Evolutionary conservation across 2,797 vertebrate genomes (phyloP), one percentile per base, ranked within the genome.

Genomic region (Pipistrellus nathusii): DNA sequence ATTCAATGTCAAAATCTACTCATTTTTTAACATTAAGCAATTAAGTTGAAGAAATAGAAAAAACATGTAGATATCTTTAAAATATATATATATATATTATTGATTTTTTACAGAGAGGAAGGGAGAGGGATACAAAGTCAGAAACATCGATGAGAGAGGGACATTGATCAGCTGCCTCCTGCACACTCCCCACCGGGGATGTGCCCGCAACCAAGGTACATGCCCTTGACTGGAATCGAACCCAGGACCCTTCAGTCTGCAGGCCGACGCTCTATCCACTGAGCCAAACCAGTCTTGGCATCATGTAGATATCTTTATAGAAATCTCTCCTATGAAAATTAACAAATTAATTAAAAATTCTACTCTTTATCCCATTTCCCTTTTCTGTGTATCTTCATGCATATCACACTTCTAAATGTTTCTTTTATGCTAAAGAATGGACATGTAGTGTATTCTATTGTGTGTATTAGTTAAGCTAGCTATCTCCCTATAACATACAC

Each of bases 381-480:
- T 69, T 93, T 18, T 68, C 38, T 71, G 15, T 23, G 84, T 84
- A 53, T 51, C 48, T 73, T 73, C 5, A 88, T 18, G 23, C 51
- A 62, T 73, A 48, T 62, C 32, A 85, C 44, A 62, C 46, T 76
- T 46, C 10, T 77, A 94, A 95, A 81, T 87, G 64, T 48, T 57
- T 51, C 10, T 11, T 82, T 71, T 41, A 69, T 21, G 11, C 2
- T 80, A 59, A 80, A 80, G 17, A 94, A 75, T 80, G 32, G 78
- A 82, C 46, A 51, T 41, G 30, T 14, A 85, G 68, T 78, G 4
- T n/a, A 55, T 69, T 84, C 6, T 55, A 38, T 44, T 76, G 18
- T n/a, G 0, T 68, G 27, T 53, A 57, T 76, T 71, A 85, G 32
- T 23, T 69, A 69, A 48, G 12, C 3, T 46, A 51, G 32, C 35